phyloP scores from a whole-genome alignment of 2,888 invertebrate genomes.

The Stratiomys singularior region DNA sequence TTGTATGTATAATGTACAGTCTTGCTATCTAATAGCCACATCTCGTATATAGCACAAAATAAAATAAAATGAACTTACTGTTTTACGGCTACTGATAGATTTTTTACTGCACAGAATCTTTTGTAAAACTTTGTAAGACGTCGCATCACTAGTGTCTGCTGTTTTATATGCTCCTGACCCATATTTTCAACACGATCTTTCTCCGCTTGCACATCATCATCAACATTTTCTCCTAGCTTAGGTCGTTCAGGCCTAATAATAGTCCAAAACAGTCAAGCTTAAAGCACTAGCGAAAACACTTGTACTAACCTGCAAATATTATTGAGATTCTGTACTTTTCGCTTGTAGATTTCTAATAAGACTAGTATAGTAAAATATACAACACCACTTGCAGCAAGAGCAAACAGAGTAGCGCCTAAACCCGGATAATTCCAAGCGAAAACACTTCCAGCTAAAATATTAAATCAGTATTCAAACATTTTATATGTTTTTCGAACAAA shows the following conservation, averaged over 20 bases:
- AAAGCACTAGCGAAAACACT: not conserved
- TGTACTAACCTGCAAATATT: constrained; percentile 28
- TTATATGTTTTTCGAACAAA: not conserved
- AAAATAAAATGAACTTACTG: constrained; percentile 44
- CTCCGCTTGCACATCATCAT: constrained; percentile 70
- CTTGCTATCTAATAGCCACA: no score
- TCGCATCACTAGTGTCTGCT: constrained; percentile 68
- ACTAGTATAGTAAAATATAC: not conserved
- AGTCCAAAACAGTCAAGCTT: not conserved
- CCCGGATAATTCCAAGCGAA: constrained; percentile 27
- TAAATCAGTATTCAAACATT: not conserved
- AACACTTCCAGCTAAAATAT: not conserved
- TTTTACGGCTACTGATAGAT: constrained; percentile 67
- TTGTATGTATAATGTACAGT: no score
- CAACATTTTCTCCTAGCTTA: constrained; percentile 56
- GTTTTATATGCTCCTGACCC: constrained; percentile 61
- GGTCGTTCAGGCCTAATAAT: constrained; percentile 8
- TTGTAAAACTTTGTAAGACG: constrained; percentile 78
- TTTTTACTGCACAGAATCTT: constrained; percentile 77
- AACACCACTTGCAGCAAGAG: not conserved
- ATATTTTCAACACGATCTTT: constrained; percentile 66
- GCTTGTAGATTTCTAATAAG: not conserved
- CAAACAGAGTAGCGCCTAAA: not conserved
- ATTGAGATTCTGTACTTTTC: constrained; percentile 23
- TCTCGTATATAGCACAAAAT: no score